Conservation (phyloP, 2,113 vertebrate genomes). For the Embiotoca jacksoni region DNA sequence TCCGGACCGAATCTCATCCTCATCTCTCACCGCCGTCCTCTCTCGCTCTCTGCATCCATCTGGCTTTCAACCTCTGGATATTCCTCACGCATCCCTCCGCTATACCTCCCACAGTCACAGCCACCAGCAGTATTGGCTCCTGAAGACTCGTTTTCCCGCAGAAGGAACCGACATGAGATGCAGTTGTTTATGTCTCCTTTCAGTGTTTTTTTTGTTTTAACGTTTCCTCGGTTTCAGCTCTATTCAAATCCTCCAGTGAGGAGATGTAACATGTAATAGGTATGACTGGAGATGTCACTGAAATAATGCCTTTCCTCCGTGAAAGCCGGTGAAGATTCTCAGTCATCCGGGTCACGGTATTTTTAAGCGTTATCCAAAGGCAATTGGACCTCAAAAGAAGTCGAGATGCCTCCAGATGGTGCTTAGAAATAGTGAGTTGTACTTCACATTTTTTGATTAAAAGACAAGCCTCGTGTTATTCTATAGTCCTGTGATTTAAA, state of each 20-base stretch:
- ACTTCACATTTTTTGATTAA: too few species aligned
- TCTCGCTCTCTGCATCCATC: slow-evolving; percentile 32
- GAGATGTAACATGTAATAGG: neutral
- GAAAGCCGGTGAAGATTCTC: too few species aligned
- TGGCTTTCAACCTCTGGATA: slow-evolving; percentile 43
- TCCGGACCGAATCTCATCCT: slow-evolving; percentile 48
- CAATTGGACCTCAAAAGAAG: too few species aligned
- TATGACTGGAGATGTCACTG: neutral
- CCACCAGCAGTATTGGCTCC: slow-evolving; percentile 40
- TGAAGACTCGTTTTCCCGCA: slow-evolving; percentile 24
- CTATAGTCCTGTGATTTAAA: too few species aligned
- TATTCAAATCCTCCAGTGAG: neutral
- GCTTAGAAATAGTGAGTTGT: too few species aligned
- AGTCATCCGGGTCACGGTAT: too few species aligned
- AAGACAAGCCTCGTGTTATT: too few species aligned
- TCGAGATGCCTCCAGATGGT: too few species aligned
- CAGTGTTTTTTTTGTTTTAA: neutral
- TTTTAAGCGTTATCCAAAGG: too few species aligned
- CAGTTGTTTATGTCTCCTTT: slow-evolving; percentile 12
- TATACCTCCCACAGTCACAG: slow-evolving; percentile 51
- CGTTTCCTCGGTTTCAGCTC: too few species aligned
- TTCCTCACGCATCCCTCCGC: slow-evolving; percentile 28
- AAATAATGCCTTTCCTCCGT: neutral
- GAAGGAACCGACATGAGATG: slow-evolving; percentile 32
- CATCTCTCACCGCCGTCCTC: slow-evolving; percentile 36